Percentiles rank a stretch among this genome's conserved stretches.
phyloP scores from a whole-genome alignment of 2,888 invertebrate genomes.

The Eupithecia inturbata region DNA sequence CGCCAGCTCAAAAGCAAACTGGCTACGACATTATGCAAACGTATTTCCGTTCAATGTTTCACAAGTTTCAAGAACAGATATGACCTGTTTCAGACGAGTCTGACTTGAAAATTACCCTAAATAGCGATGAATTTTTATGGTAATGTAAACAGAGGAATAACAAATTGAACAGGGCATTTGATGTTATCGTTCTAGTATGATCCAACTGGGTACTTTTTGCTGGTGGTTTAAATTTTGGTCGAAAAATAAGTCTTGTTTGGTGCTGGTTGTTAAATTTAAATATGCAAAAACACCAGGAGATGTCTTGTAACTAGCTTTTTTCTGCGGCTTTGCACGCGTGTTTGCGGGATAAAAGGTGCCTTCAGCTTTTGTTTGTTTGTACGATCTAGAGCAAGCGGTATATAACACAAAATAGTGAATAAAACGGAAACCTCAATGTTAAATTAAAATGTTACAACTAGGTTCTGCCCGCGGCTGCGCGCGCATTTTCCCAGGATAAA shows the following conservation, averaged over 20 bases:
- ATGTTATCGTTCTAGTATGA: not conserved
- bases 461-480: no score
- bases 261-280: not conserved
- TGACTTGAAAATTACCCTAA: conserved; percentile 37
- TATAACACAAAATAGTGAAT: no score
- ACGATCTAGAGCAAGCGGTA: no score
- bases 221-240: not conserved
- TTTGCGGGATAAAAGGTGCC: not conserved
- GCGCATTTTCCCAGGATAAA: no score
- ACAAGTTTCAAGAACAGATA: conserved; percentile 38
- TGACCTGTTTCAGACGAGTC: conserved; percentile 23
- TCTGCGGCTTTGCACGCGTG: no score
- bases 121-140: conserved; percentile 39
- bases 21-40: conserved; percentile 22
- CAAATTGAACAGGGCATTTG: not conserved
- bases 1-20: conserved; percentile 3
- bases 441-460: no score
- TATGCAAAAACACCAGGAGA: not conserved
- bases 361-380: no score
- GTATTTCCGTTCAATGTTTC: conserved; percentile 31
- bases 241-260: not conserved
- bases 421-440: no score
- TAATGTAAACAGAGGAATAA: conserved; percentile 11
- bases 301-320: not conserved
- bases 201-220: not conserved